Evolutionary conservation across 2,113 vertebrate species (phyloP), one percentile per base, ranked within the genome.

Genomic region (Pterocles burchelli): DNA sequence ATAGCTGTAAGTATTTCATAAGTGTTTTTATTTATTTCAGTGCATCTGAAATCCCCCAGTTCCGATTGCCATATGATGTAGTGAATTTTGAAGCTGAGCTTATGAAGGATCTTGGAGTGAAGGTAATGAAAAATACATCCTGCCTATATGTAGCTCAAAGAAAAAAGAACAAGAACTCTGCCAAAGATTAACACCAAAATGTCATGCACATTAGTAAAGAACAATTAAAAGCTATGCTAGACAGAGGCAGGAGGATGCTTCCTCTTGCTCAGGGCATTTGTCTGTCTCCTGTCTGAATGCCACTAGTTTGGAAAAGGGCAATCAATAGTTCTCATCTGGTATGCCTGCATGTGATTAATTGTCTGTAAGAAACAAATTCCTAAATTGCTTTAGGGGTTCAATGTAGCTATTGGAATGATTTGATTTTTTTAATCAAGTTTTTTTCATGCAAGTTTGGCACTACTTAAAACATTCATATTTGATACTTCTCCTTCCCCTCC

Each of bases 91-190:
- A 99, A 98, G 97, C 98, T 10, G 90, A 98, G 78, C 98, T 99
- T 86, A 98, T 99, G 99, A 99, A 99, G 95, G 98, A 99, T 97
- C 98, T 99, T 61, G 99, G 99, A 91, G 98, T 99, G 86, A 98
- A 99, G 98, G 98, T 99, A 98, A 98, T 97, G 96, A 96, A 97
- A 96, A 96, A 89, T 83, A 90, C 94, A 93, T 86, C 61, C 55
- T 97, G 89, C 58, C 66, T 96, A 63, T 85, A 29, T 93, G 81
- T 98, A 95, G 82, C 88, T 96, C 36, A 89, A 76, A 96, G 68
- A 43, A 75, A 95, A 97, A 93, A 90, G 80, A 93, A 79, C 82
- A 94, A 94, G 96, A 93, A 97, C 97, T 97, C 73, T 89, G 94
- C 90, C 96, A 95, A 96, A 98, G 97, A 98, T 97, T 98, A 98